Percentiles rank a stretch among this genome's conserved stretches.
Evolutionary conservation across 2,888 invertebrate species (phyloP).

Genomic region (Phasia obesa): DNA sequence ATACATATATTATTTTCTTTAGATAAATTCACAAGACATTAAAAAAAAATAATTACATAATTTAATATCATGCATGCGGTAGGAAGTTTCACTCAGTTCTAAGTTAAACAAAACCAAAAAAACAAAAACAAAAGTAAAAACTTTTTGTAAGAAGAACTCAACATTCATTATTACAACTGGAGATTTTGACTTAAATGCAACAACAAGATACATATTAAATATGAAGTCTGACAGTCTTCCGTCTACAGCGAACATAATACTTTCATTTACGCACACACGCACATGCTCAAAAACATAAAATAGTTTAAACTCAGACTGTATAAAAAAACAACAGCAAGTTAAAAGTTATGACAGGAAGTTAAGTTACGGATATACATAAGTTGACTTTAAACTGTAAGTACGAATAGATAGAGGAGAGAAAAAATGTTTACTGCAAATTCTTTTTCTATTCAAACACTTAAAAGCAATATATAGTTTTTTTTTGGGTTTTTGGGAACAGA

Average conservation of each 20-base stretch:
- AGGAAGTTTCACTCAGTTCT: conserved; percentile 65
- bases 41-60: conserved; percentile 50
- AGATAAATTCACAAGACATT: conserved; percentile 21
- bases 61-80: conserved; percentile 66
- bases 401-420: too few species aligned
- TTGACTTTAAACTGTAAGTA: conserved; percentile 62
- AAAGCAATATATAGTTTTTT: conserved; percentile 23
- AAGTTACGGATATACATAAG: conserved; percentile 67
- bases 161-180: conserved; percentile 21
- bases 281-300: conserved; percentile 15
- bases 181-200: conserved; percentile 31
- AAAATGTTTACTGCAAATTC: too few species aligned
- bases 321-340: conserved; percentile 41
- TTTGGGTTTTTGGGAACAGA: conserved; percentile 2
- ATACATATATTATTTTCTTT: conserved; percentile 13
- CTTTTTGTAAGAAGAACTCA: conserved; percentile 47
- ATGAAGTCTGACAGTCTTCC: conserved; percentile 24
- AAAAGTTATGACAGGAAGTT: conserved; percentile 69
- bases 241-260: conserved; percentile 31
- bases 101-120: conserved; percentile 33
- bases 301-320: conserved; percentile 32
- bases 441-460: background rate
- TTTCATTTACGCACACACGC: background rate
- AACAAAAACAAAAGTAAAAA: conserved; percentile 14
- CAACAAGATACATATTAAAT: background rate